Percentiles rank a stretch among this genome's conserved stretches.
Evolutionary conservation across 2,113 vertebrate genomes (phyloP).

Genomic region (Laticauda colubrina): DNA sequence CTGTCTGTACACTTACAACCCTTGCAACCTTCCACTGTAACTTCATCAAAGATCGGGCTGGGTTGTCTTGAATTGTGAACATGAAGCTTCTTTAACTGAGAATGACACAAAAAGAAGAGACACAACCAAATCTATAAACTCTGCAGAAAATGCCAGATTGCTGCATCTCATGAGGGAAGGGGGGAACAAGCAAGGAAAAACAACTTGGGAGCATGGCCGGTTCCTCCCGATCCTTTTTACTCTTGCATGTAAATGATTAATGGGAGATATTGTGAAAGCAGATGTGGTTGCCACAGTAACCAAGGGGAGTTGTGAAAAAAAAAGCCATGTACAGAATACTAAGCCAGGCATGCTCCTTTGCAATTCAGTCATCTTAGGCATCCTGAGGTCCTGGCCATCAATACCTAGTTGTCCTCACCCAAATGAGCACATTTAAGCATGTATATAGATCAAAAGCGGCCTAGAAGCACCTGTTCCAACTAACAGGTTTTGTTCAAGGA

Average conservation of each 20-base stretch:
- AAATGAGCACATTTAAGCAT: conserved; percentile 2
- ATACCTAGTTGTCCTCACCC: conserved; percentile 32
- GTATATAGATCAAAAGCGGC: background rate
- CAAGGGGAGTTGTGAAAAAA: conserved; percentile 23
- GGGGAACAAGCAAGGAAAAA: background rate
- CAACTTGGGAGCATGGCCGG: background rate
- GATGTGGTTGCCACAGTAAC: conserved; percentile 62
- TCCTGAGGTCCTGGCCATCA: conserved; percentile 54
- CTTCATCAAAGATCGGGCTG: background rate
- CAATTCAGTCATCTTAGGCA: conserved; percentile 44
- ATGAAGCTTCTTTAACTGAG: background rate
- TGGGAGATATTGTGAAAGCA: conserved; percentile 53
- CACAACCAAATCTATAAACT: background rate
- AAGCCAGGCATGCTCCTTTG: background rate
- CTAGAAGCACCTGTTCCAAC: background rate
- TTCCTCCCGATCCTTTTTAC: conserved; percentile 17
- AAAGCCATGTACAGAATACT: conserved; percentile 44
- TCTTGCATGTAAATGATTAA: conserved; percentile 59
- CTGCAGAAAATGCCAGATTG: background rate
- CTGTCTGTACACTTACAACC: background rate
- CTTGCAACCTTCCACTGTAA: background rate
- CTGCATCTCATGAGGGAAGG: background rate
- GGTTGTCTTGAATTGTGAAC: background rate
- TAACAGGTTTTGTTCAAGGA: background rate
- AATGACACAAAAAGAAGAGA: background rate